phyloP scores from a whole-genome alignment of 92 coral and sea anemone species.

The Hydrozoanthus gracilis region DNA sequence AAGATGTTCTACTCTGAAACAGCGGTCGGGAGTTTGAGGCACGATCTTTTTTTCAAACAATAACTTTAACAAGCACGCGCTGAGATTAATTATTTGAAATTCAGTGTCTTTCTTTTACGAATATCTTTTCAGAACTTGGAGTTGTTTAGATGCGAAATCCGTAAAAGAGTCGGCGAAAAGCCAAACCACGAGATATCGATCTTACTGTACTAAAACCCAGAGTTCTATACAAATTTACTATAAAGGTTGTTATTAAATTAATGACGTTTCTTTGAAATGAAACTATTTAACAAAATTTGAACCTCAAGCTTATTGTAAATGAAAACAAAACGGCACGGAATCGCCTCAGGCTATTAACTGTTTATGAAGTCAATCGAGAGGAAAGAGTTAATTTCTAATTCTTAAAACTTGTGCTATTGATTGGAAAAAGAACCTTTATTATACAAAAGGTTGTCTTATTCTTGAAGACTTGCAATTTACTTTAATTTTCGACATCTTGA shows the following conservation, averaged over 20 bases:
- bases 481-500: too few relatives aligned
- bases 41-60: constrained; percentile 23
- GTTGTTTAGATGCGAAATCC: not conserved
- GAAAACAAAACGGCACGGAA: constrained; percentile 14
- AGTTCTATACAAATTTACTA: constrained; percentile 7
- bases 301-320: not conserved
- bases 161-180: constrained; percentile 4
- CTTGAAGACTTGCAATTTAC: not conserved
- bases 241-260: constrained; percentile 22
- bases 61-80: constrained; percentile 3
- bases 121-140: not conserved
- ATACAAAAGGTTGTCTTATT: not conserved
- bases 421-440: not conserved
- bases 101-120: not conserved
- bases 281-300: constrained; percentile 31
- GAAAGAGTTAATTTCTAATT: not conserved
- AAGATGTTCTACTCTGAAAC: constrained; percentile 25
- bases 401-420: not conserved
- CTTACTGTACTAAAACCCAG: not conserved
- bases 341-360: constrained; percentile 20
- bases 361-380: not conserved
- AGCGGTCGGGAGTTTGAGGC: constrained; percentile 4
- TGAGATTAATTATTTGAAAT: not conserved
- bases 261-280: constrained; percentile 40
- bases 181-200: constrained; percentile 3